Base-by-base conservation (phyloP, 92 coral and sea anemone species). In the Epizoanthus fatuus region DNA sequence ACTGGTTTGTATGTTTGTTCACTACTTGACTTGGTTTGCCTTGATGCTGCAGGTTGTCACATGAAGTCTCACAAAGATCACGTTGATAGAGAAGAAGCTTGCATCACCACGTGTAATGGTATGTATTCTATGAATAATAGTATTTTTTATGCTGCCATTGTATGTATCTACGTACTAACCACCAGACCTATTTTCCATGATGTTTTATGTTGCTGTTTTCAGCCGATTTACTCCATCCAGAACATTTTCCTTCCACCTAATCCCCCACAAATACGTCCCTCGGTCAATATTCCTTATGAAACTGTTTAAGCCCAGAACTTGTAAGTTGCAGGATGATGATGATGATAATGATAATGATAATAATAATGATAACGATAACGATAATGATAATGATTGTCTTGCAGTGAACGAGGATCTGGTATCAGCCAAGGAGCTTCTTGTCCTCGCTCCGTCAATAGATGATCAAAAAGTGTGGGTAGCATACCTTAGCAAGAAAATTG, bases 51-150 rank as follows among this genome's bases (percentile, higher is more conserved):
- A 97, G 99, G 98, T 44, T 97, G 99, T 78, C 99, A 90, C 81
- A 87, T 97, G 90, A 97, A 97, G 78, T 91, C 97, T 64, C 99
- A 97, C 60, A 97, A 97, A 82, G 99, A 97, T 78, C 99, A 97
- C 79, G 96, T 97, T 40, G 98, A 97, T 78, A 85, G 99, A 37
- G 99, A 97, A 87, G 99, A 97, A 67, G 97, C 98, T 17, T 97
- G 98, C 62, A 90, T 97, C 74, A 84, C 77, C 66, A 87, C 93
- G 70, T 97, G 99, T 77, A 93, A 93, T 73, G 95, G 99, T 97
- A 78, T 66, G 93, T 58, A 14, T 42, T 22, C 8, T 44, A 6
- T 44, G 9, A 44, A 44, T 8, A 1, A 44, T 8, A 44, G 49
- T 4, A 6, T 5, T 6, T 5, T 4, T 6, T 0, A 44, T 6